Conservation (phyloP, 2,113 vertebrate genomes). For the Melozone crissalis region DNA sequence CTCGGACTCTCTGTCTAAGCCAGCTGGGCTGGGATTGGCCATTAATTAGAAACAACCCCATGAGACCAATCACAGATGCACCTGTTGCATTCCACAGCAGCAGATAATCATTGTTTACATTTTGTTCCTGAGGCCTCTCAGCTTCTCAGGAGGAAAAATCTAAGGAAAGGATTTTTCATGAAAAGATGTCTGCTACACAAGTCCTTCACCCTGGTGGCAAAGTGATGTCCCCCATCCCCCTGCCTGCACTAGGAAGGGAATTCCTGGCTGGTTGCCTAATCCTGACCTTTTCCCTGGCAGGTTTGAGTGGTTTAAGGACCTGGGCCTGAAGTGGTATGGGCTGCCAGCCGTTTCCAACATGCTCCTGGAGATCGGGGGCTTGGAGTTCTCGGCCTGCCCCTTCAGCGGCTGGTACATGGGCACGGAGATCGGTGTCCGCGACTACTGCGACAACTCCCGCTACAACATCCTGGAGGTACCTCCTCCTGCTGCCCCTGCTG, state of each 20-base stretch:
- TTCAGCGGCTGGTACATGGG: constrained; percentile 99
- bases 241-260: fast-evolving
- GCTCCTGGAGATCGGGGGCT: constrained; percentile 93
- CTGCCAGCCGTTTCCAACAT: constrained; percentile 95
- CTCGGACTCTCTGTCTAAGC: too few relatives aligned
- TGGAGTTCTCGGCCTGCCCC: constrained; percentile 93
- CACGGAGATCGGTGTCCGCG: constrained; percentile 95
- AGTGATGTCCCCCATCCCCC: background rate
- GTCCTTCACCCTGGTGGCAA: background rate
- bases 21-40: too few relatives aligned
- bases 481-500: background rate
- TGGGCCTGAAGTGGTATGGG: constrained; percentile 94
- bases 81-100: too few relatives aligned
- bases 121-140: too few relatives aligned
- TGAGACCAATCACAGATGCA: too few relatives aligned
- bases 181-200: too few relatives aligned
- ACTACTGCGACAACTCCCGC: constrained; percentile 95
- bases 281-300: constrained; percentile 43
- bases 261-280: background rate
- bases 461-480: constrained; percentile 96
- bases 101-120: too few relatives aligned
- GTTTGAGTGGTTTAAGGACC: constrained; percentile 93
- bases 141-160: too few relatives aligned
- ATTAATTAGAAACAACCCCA: too few relatives aligned
- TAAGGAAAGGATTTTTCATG: too few relatives aligned